Evolutionary conservation across 2,888 invertebrate species (phyloP).

Genomic region (Palloptera scutellata): DNA sequence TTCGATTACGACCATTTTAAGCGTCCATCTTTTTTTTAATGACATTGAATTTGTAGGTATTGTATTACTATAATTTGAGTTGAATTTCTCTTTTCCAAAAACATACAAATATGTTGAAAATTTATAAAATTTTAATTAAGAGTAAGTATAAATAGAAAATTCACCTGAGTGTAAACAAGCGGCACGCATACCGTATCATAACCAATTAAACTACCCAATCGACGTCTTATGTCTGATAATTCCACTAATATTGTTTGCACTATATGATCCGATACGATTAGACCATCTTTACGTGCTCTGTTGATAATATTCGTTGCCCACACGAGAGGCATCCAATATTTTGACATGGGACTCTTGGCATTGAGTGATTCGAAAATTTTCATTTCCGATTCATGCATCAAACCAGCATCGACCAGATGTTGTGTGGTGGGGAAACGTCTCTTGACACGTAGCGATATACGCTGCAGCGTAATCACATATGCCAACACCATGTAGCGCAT

Average conservation of each 20-base stretch:
- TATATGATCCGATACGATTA: conserved; percentile 89
- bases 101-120: neutral
- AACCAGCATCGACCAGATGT: conserved; percentile 88
- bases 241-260: conserved; percentile 90
- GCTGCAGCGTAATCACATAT: conserved; percentile 87
- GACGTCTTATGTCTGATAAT: conserved; percentile 85
- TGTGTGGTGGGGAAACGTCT: conserved; percentile 89
- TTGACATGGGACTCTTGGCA: conserved; percentile 87
- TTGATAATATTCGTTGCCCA: conserved; percentile 94
- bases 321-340: conserved; percentile 92
- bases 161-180: conserved; percentile 89
- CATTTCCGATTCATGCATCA: conserved; percentile 90
- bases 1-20: too few relatives aligned
- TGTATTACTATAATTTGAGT: neutral
- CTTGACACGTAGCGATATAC: conserved; percentile 87
- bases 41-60: neutral
- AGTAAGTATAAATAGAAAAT: conserved; percentile 29
- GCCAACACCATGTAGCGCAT: conserved; percentile 88
- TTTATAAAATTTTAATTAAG: conserved; percentile 14
- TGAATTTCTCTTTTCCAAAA: neutral
- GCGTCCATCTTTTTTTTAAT: neutral
- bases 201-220: conserved; percentile 85
- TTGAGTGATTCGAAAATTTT: conserved; percentile 92
- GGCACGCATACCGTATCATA: conserved; percentile 93
- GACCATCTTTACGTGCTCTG: conserved; percentile 82